Evolutionary conservation across 2,888 invertebrate genomes (phyloP).

Genomic region (Ectemnius cavifrons): DNA sequence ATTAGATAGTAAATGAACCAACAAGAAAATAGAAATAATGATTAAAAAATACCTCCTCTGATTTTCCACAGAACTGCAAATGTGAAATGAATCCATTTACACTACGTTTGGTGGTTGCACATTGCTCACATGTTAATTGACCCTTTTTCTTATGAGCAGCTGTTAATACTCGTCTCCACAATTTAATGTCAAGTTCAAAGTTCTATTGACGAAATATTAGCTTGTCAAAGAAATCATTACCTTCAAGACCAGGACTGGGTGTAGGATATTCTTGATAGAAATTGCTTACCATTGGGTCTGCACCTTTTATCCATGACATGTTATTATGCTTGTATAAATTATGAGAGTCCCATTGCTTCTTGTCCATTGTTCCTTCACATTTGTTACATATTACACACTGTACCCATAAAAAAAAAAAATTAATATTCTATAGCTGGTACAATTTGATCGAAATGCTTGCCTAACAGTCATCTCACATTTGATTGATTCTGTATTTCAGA

Average conservation of each 20-base stretch:
- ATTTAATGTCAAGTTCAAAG: conserved; percentile 77
- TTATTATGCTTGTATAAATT: conserved; percentile 80
- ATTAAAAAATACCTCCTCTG: conserved; percentile 75
- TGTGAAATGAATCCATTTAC: conserved; percentile 83
- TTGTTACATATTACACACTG: conserved; percentile 76
- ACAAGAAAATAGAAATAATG: conserved; percentile 7
- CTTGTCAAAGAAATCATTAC: background rate
- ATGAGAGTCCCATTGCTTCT: conserved; percentile 79
- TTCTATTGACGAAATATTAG: conserved; percentile 78
- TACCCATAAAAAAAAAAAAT: conserved; percentile 24
- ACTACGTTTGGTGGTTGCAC: conserved; percentile 77
- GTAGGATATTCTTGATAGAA: background rate
- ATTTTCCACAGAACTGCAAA: conserved; percentile 81
- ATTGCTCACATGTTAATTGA: conserved; percentile 80
- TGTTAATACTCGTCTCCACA: conserved; percentile 78
- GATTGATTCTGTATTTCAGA: conserved; percentile 1
- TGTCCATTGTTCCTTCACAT: conserved; percentile 77
- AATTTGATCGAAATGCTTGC: background rate
- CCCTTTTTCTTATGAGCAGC: conserved; percentile 77
- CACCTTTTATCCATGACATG: conserved; percentile 81
- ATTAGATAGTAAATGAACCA: background rate
- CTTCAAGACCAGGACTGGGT: background rate
- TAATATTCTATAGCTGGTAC: background rate
- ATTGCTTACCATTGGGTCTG: conserved; percentile 78
- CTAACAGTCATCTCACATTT: conserved; percentile 3